phyloP scores from a whole-genome alignment of 2,888 invertebrate genomes.

The Rhogogaster chlorosoma region DNA sequence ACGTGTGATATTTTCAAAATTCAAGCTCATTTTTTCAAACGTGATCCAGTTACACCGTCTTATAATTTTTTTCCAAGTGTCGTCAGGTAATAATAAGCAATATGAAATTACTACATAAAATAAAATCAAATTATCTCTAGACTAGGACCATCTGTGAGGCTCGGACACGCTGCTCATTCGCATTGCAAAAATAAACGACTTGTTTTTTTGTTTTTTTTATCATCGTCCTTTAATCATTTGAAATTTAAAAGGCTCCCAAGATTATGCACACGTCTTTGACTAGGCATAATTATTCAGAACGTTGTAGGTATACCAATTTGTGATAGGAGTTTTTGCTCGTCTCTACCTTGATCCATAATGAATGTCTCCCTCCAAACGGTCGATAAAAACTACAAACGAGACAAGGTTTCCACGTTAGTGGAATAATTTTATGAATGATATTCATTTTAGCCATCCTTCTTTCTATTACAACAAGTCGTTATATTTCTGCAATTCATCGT shows the following conservation, averaged over 20 bases:
- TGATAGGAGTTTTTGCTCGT: background rate
- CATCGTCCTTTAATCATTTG: conserved; percentile 25
- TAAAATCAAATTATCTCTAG: background rate
- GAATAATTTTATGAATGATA: conserved; percentile 4
- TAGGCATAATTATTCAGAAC: background rate
- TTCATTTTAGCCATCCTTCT: background rate
- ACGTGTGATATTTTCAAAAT: background rate
- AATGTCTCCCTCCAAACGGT: background rate
- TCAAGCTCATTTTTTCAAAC: background rate
- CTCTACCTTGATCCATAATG: conserved; percentile 12
- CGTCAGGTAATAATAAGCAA: background rate
- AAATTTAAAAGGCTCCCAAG: conserved; percentile 1
- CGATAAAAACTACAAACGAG: background rate
- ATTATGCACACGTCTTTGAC: conserved; percentile 19
- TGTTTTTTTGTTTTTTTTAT: background rate
- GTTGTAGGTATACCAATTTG: conserved; percentile 4
- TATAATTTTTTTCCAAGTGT: background rate
- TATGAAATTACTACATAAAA: background rate
- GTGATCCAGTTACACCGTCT: background rate
- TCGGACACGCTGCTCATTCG: background rate
- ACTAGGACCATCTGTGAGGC: background rate
- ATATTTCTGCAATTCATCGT: background rate
- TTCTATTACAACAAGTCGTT: background rate
- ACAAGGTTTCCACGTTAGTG: background rate
- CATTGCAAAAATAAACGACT: background rate